Conservation (phyloP, 37 sponge, comb jelly and placozoan species). For the Halisarca cf. caerulea region DNA sequence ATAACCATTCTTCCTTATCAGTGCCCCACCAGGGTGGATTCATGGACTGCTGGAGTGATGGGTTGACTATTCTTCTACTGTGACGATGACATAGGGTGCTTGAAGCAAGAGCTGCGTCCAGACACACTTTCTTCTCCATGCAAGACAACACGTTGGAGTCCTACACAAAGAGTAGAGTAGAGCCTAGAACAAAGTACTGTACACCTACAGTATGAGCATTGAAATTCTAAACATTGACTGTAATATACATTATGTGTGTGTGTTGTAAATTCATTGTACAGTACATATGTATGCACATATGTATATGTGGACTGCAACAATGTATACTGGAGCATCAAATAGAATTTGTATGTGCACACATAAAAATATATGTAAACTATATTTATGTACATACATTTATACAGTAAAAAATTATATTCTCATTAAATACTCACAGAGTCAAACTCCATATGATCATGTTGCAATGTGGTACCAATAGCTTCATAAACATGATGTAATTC, state of each 20-base stretch:
- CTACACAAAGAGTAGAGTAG: too few species aligned
- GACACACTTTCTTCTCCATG: constrained; percentile 30
- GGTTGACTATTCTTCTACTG: constrained; percentile 60
- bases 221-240: not conserved
- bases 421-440: constrained; percentile 44
- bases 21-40: constrained; percentile 51
- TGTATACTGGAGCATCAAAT: too few species aligned
- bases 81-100: constrained; percentile 53
- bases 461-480: constrained; percentile 69
- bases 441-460: constrained; percentile 60
- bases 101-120: constrained; percentile 56
- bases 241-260: not conserved
- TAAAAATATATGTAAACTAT: too few species aligned
- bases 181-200: too few species aligned
- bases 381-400: too few species aligned
- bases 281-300: too few species aligned
- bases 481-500: constrained; percentile 68
- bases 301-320: too few species aligned
- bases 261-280: too few species aligned
- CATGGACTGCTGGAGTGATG: constrained; percentile 24
- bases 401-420: too few species aligned
- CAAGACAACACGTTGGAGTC: constrained; percentile 48
- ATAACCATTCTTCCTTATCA: constrained; percentile 55
- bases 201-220: not conserved
- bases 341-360: too few species aligned